Evolutionary conservation across 1,140 invertebrate genomes (phyloP).

Genomic region (Melanaphis sacchari): DNA sequence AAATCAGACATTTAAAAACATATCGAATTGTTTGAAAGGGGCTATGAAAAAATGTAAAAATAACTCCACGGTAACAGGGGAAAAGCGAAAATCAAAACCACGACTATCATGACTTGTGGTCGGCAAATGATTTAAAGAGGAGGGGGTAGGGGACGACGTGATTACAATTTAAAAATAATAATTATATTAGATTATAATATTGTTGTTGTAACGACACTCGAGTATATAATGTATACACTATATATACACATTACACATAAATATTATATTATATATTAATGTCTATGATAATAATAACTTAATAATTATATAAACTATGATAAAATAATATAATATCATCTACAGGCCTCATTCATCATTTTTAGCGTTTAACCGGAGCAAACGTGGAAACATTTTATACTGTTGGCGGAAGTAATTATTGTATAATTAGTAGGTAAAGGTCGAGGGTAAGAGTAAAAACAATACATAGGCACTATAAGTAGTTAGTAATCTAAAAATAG

Average conservation of each 20-base stretch:
- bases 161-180: background rate
- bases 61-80: too few relatives aligned
- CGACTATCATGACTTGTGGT: background rate
- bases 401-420: background rate
- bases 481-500: slow-evolving; percentile 5
- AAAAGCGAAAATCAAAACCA: background rate
- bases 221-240: background rate
- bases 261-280: slow-evolving; percentile 19
- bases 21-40: background rate
- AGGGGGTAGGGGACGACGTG: too few relatives aligned
- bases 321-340: slow-evolving; percentile 1
- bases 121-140: background rate
- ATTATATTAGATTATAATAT: background rate
- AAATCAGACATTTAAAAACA: background rate
- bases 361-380: slow-evolving; percentile 10
- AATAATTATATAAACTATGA: background rate
- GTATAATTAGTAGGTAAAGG: background rate
- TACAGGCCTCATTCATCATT: slow-evolving; percentile 48
- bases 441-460: background rate
- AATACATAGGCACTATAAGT: background rate
- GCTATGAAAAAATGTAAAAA: background rate
- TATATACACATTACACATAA: background rate
- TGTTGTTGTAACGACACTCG: background rate
- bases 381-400: background rate
- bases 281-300: background rate